A percentile compares a stretch with the other conserved stretches of the same genome.
Evolutionary conservation across 1,140 invertebrate species (phyloP).

Genomic region (Reticulitermes speratus): DNA sequence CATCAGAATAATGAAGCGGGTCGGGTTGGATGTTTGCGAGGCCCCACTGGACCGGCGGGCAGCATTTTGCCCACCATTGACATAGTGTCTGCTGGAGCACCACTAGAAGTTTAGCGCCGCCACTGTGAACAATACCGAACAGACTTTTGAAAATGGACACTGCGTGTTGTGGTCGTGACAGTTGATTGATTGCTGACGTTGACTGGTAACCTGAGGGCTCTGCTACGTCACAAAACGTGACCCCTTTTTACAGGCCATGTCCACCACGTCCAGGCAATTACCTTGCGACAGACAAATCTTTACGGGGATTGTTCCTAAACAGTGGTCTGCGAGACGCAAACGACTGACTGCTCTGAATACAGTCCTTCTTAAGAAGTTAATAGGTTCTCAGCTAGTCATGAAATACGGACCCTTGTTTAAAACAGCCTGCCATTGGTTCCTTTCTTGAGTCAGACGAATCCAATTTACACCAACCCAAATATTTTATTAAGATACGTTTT

Average conservation of each 20-base stretch:
- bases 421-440: too few species aligned
- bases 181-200: background rate
- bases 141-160: background rate
- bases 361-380: too few species aligned
- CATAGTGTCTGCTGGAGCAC: background rate
- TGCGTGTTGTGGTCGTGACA: background rate
- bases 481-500: too few species aligned
- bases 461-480: too few species aligned
- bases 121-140: background rate
- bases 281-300: background rate
- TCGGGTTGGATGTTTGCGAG: too few species aligned
- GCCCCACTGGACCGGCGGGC: too few species aligned
- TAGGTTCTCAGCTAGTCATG: too few species aligned
- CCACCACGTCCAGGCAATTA: background rate
- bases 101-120: background rate
- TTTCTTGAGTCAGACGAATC: too few species aligned
- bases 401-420: too few species aligned
- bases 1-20: too few species aligned
- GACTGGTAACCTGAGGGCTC: constrained; percentile 4
- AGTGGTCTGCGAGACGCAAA: background rate
- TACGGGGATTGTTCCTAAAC: background rate
- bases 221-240: background rate
- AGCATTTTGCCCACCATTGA: too few species aligned
- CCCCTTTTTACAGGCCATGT: background rate
- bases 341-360: too few species aligned